Evolutionary conservation across 2,113 vertebrate species (phyloP), one percentile per base, ranked within the genome.

Genomic region (Mystacornis crossleyi): DNA sequence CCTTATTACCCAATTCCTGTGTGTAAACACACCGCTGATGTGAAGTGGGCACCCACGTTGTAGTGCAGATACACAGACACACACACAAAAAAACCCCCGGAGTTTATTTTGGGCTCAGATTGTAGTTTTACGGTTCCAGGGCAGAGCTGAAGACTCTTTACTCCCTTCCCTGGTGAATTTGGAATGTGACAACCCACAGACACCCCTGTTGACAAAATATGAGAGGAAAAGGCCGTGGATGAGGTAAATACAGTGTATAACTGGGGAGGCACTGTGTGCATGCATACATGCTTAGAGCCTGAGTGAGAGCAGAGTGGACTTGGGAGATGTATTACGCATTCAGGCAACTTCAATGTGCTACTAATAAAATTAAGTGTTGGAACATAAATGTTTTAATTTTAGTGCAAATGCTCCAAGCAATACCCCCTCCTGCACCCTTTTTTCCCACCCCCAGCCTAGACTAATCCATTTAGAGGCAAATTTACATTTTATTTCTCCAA

Each of bases 401-500:
- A 95, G 93, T 66, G 74, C 78, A 67, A 97, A 97, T 88, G 96
- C 87, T 97, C 87, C 67, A 85, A 98, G 96, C 81, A 79, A 86
- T 90, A 91, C 82, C 80, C 77, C 67, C 61, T 87, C 50, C 25
- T 91, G 95, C 83, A 96, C 65, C 75, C 66, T 81, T 64, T 53
- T 80, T 82, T 89, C 81, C 96, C 93, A 93, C 95, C 96, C 95
- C 88, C 84, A 96, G 85, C 92, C 93, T 80, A 89, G 93, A 97
- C 81, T 97, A 96, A 98, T 98, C 95, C 94, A 97, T 97, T 98
- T 97, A 97, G 96, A 98, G 95, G 57, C 50, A 95, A 97, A 97
- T 97, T 97, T 97, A 96, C 96, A 96, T 97, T 97, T 97, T 95
- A 96, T 98, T 97, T 98, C 97, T 98, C 93, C 94, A 97, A 97